phyloP scores from a whole-genome alignment of 2,888 invertebrate species.

The Parnassius mnemosyne region DNA sequence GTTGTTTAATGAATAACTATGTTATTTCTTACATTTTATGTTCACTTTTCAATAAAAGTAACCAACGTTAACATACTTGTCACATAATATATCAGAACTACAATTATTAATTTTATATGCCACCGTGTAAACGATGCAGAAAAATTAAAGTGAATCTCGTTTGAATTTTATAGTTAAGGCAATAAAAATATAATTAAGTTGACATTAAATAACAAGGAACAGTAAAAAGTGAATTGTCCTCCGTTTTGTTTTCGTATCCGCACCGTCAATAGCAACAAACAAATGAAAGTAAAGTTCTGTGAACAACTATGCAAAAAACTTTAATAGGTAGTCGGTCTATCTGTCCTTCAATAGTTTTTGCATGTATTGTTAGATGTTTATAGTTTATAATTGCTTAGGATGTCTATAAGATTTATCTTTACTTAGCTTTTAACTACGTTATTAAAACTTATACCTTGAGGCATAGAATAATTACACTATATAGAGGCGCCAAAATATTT shows the following conservation, averaged over 20 bases:
- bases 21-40: too few species aligned
- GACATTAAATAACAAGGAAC: conserved; percentile 22
- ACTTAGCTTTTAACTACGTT: neutral
- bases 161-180: conserved; percentile 14
- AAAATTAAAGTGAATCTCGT: conserved; percentile 12
- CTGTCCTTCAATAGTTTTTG: neutral
- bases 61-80: neutral
- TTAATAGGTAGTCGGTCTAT: conserved; percentile 7
- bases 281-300: conserved; percentile 22
- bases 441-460: neutral
- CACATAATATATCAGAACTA: neutral
- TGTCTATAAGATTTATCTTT: neutral
- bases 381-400: conserved; percentile 1
- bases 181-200: conserved; percentile 20
- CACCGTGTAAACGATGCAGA: neutral
- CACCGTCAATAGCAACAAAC: conserved; percentile 16
- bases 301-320: conserved; percentile 19
- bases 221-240: conserved; percentile 15
- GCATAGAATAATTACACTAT: too few species aligned
- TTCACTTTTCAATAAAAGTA: too few species aligned
- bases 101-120: neutral
- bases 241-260: conserved; percentile 20
- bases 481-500: conserved; percentile 16
- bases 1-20: too few species aligned
- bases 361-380: neutral